A percentile compares a stretch with the other conserved stretches of the same genome.
Evolutionary conservation across 2,888 invertebrate species (phyloP).

Genomic region (Hipparchia sbordonii): DNA sequence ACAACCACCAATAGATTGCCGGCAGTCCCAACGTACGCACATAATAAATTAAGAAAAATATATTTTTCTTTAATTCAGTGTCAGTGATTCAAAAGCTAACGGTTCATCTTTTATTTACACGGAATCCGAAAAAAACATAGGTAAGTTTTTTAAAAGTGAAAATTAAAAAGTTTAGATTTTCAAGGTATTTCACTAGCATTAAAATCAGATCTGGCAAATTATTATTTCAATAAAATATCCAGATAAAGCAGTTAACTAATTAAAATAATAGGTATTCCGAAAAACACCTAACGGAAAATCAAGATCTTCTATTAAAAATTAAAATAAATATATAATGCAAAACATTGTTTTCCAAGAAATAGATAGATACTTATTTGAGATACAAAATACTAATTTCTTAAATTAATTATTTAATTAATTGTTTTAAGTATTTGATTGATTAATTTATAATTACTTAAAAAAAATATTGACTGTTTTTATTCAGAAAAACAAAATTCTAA

Average conservation of each 20-base stretch:
- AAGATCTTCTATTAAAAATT: background rate
- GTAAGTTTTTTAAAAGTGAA: constrained; percentile 53
- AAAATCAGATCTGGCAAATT: background rate
- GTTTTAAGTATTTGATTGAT: too few relatives aligned
- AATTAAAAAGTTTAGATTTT: constrained; percentile 10
- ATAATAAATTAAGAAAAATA: constrained; percentile 45
- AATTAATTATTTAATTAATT: too few relatives aligned
- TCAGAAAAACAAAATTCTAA: too few relatives aligned
- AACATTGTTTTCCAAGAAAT: too few relatives aligned
- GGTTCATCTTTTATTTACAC: constrained; percentile 49
- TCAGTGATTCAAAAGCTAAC: constrained; percentile 60
- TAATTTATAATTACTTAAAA: too few relatives aligned
- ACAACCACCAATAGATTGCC: constrained; percentile 74
- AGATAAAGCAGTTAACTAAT: background rate
- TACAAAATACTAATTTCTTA: too few relatives aligned
- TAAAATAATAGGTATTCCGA: background rate
- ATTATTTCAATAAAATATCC: background rate
- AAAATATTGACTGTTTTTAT: too few relatives aligned
- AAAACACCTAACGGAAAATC: background rate
- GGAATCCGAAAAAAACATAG: constrained; percentile 64
- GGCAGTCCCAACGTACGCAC: constrained; percentile 72
- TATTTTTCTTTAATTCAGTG: constrained; percentile 60
- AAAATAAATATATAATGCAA: background rate
- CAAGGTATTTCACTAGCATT: background rate
- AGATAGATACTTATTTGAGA: too few relatives aligned